Evolutionary conservation across 2,888 invertebrate species (phyloP), one percentile per base, ranked within the genome.

Genomic region (Augiades crinisus): DNA sequence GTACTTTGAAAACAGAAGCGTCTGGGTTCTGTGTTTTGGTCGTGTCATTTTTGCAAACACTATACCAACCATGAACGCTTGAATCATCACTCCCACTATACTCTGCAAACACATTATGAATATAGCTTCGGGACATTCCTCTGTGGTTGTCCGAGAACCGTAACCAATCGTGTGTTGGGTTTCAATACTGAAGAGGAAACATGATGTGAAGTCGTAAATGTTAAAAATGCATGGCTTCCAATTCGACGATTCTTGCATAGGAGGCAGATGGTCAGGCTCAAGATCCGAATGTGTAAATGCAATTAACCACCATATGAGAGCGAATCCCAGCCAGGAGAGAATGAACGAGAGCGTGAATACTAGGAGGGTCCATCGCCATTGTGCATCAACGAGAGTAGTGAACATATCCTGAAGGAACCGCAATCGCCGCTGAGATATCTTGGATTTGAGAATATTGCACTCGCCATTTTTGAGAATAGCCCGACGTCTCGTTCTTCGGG

Each of bases 391-490:
- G 68, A 98, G 90, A 0, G 96, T 96, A 17, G 96, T 97, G 82
- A 97, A 96, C 68, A 95, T 92, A 76, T 96, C 96, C 75, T 94
- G 94, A 44, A 95, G 91, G 70, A 94, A 96, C 36, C 95, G 93
- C 56, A 96, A 75, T 34, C 94, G 91, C 33, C 95, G 91, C 64
- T 96, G 95, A 40, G 96, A 95, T 71, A 99, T 94, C 69, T 92
- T 91, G 55, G 97, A 97, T 78, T 98, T 97, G 63, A 96, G 93
- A 54, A 98, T 96, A 84, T 99, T 99, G 88, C 98, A 98, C 72
- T 98, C 98, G 40, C 99, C 99, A 90, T 97, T 98, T 85, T 99
- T 99, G 73, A 96, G 93, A 47, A 99, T 95, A 0, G 98, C 96
- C 19, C 99, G 92, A 57, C 95, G 91, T 34, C 96, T 93, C 46